Percentiles rank a stretch among this genome's conserved stretches.
Conservation (phyloP, 2,888 invertebrate species). For the Eilema depressum region DNA sequence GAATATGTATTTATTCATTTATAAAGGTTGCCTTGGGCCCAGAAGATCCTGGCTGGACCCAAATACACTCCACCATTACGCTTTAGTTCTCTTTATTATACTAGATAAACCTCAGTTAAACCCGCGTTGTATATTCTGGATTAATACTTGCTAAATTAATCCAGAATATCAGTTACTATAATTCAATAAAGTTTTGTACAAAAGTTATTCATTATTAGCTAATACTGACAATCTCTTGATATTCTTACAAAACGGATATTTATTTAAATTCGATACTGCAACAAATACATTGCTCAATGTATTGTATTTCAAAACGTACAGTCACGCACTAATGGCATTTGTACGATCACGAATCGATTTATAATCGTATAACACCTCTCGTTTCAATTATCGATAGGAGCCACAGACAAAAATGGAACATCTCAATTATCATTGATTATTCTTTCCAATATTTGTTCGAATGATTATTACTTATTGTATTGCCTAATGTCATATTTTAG, state of each 20-base stretch:
- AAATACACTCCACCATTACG: no score
- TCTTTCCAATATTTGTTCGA: slow-evolving; percentile 25
- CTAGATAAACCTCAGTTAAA: no score
- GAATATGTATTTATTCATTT: no score
- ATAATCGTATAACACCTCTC: slow-evolving; percentile 48
- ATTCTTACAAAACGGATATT: slow-evolving; percentile 35
- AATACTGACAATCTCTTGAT: slow-evolving; percentile 16
- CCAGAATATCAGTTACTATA: background rate
- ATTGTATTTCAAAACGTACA: slow-evolving; percentile 58
- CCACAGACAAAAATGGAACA: slow-evolving; percentile 43
- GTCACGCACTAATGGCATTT: slow-evolving; percentile 66
- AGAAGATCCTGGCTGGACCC: no score
- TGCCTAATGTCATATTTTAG: slow-evolving; percentile 20
- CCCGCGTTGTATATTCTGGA: no score
- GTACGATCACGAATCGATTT: slow-evolving; percentile 56
- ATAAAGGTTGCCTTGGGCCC: no score
- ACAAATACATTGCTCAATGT: slow-evolving; percentile 53
- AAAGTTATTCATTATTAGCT: background rate
- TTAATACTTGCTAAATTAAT: background rate
- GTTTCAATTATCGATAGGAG: slow-evolving; percentile 44
- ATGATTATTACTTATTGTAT: slow-evolving; percentile 27
- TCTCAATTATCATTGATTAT: slow-evolving; percentile 48
- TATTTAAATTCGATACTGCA: slow-evolving; percentile 51
- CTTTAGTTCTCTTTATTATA: no score
- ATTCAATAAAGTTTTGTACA: background rate